phyloP scores from a whole-genome alignment of 2,888 invertebrate species.

The Dasypolia templi region DNA sequence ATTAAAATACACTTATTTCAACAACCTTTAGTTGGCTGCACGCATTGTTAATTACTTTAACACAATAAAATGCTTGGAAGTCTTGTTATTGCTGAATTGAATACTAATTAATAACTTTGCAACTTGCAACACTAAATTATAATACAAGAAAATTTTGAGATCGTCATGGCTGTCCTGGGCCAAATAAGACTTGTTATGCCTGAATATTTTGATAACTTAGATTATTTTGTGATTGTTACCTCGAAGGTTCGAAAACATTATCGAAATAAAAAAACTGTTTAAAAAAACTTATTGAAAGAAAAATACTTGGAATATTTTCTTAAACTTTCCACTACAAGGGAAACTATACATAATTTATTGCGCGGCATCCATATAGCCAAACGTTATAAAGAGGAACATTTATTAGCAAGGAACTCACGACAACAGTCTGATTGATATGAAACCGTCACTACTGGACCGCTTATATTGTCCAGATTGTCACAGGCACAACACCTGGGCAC shows the following conservation, averaged over 20 bases:
- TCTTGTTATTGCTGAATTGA: slow-evolving; percentile 57
- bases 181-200: slow-evolving; percentile 31
- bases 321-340: slow-evolving; percentile 14
- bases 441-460: slow-evolving; percentile 53
- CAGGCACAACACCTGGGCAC: slow-evolving; percentile 33
- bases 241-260: slow-evolving; percentile 3
- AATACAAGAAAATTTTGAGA: slow-evolving; percentile 63
- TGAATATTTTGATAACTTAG: slow-evolving; percentile 1
- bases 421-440: slow-evolving; percentile 47
- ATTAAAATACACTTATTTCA: slow-evolving; percentile 74
- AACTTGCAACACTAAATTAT: slow-evolving; percentile 58
- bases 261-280: slow-evolving; percentile 2
- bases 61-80: slow-evolving; percentile 58
- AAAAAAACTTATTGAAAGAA: neutral
- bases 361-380: slow-evolving; percentile 20
- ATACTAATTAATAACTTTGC: slow-evolving; percentile 54
- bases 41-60: slow-evolving; percentile 47
- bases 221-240: slow-evolving; percentile 10
- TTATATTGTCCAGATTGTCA: slow-evolving; percentile 62
- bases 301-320: slow-evolving; percentile 34
- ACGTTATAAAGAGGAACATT: slow-evolving; percentile 46
- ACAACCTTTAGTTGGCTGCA: slow-evolving; percentile 64
- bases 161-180: slow-evolving; percentile 54
- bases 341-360: slow-evolving; percentile 27
- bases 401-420: slow-evolving; percentile 55